phyloP scores from a whole-genome alignment of 2,113 vertebrate species.

The Lamprologus ornatipinnis region DNA sequence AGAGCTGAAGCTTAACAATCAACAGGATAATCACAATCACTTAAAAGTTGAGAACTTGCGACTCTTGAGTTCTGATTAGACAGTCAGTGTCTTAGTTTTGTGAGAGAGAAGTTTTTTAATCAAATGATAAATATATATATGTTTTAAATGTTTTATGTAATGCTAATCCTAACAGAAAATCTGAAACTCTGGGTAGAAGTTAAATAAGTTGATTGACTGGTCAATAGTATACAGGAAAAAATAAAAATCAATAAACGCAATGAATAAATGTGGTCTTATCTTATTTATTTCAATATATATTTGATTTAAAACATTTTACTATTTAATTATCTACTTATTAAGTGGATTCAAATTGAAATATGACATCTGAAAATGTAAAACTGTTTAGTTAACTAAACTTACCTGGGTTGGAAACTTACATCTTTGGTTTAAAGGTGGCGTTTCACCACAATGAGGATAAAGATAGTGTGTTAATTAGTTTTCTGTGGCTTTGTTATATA shows the following conservation, averaged over 20 bases:
- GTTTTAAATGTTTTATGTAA: neutral
- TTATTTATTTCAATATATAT: neutral
- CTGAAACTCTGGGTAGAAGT: neutral
- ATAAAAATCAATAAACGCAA: neutral
- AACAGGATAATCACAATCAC: rapidly evolving
- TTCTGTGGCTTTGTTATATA: neutral
- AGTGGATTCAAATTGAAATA: neutral
- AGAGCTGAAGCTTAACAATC: neutral
- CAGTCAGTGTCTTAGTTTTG: neutral
- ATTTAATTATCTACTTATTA: neutral
- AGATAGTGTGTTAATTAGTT: neutral
- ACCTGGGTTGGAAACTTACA: neutral
- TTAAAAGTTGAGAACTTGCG: neutral
- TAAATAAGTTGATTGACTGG: neutral
- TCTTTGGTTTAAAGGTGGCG: neutral
- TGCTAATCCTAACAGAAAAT: rapidly evolving
- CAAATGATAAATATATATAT: neutral
- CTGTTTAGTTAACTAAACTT: neutral
- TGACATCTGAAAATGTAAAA: neutral
- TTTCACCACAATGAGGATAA: neutral
- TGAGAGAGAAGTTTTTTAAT: neutral
- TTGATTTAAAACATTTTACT: neutral
- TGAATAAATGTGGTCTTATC: neutral
- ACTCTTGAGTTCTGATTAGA: neutral
- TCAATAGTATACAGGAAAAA: rapidly evolving